Evolutionary conservation across 2,888 invertebrate species (phyloP).

Genomic region (Nasonia oneida): DNA sequence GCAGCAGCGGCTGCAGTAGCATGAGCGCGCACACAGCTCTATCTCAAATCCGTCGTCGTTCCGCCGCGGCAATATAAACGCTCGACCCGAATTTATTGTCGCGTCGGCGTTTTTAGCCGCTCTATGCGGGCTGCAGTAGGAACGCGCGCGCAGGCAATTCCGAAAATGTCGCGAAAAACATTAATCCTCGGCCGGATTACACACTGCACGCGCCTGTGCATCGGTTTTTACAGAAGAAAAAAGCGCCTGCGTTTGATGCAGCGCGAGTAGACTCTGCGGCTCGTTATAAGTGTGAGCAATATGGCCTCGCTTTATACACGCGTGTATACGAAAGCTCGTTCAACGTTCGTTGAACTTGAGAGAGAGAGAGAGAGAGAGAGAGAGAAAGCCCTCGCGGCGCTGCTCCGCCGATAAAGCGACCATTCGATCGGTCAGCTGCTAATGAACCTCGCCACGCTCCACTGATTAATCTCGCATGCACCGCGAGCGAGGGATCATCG

Average conservation of each 20-base stretch:
- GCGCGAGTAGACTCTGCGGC: too few species aligned
- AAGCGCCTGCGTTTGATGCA: background rate
- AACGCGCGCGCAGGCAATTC: background rate
- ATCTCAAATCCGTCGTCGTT: slow-evolving; percentile 32
- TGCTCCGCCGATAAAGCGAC: slow-evolving; percentile 31
- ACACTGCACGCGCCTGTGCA: background rate
- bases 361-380: background rate
- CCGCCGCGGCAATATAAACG: slow-evolving; percentile 28
- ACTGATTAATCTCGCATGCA: background rate
- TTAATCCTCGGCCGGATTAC: background rate
- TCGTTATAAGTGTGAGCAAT: background rate
- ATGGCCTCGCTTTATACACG: background rate
- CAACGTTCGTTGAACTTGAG: background rate
- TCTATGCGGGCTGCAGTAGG: background rate
- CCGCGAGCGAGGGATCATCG: background rate
- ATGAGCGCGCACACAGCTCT: background rate
- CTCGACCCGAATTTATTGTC: slow-evolving; percentile 42
- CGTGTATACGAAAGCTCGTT: background rate
- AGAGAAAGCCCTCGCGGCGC: background rate
- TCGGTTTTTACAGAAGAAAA: background rate
- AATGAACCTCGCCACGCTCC: slow-evolving; percentile 16
- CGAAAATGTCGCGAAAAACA: background rate
- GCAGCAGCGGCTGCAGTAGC: background rate
- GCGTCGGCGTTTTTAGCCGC: slow-evolving; percentile 30
- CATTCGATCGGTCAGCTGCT: slow-evolving; percentile 13